Percentiles rank a stretch among this genome's conserved stretches.
These are phyloP conservation scores for Philaenus spumarius DNA, from an alignment of 1,140 invertebrate genomes.

Conservation along the genomic window DNA sequence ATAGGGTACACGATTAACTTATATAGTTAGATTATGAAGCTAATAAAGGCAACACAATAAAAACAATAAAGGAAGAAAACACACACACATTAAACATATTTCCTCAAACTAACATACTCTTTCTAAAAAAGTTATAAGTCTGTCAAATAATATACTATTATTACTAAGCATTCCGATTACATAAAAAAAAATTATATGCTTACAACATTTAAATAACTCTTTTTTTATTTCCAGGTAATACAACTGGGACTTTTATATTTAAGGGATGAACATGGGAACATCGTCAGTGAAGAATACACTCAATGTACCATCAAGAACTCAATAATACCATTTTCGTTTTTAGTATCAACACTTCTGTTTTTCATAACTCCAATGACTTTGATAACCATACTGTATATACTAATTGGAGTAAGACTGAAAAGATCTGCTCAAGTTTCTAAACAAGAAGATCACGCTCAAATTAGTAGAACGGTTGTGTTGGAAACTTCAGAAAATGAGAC, in stretches of 20 bases:
- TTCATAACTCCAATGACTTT: slow-evolving; percentile 82
- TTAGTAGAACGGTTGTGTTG: neutral
- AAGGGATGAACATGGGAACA: slow-evolving; percentile 39
- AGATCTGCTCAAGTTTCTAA: slow-evolving; percentile 39
- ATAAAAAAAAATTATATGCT: too few relatives aligned
- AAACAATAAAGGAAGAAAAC: too few relatives aligned
- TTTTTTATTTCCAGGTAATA: slow-evolving; percentile 47
- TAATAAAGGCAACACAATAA: too few relatives aligned
- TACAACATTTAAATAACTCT: too few relatives aligned
- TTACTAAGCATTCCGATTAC: too few relatives aligned
- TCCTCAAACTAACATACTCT: too few relatives aligned
- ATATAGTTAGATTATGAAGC: too few relatives aligned
- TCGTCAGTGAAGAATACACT: slow-evolving; percentile 37
- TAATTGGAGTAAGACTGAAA: slow-evolving; percentile 69
- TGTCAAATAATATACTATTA: too few relatives aligned
- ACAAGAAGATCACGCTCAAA: neutral
- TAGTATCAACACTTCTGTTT: slow-evolving; percentile 75
- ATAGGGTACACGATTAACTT: too few relatives aligned
- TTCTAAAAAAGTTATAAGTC: too few relatives aligned
- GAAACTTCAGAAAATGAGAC: slow-evolving; percentile 5
- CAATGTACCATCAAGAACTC: slow-evolving; percentile 33
- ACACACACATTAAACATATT: too few relatives aligned
- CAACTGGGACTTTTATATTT: slow-evolving; percentile 59
- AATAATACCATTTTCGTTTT: slow-evolving; percentile 61
- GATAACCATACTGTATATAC: slow-evolving; percentile 74